These are phyloP conservation scores for Alauda arvensis DNA, from an alignment of 2,797 vertebrate genomes.

Conservation along the genomic window DNA sequence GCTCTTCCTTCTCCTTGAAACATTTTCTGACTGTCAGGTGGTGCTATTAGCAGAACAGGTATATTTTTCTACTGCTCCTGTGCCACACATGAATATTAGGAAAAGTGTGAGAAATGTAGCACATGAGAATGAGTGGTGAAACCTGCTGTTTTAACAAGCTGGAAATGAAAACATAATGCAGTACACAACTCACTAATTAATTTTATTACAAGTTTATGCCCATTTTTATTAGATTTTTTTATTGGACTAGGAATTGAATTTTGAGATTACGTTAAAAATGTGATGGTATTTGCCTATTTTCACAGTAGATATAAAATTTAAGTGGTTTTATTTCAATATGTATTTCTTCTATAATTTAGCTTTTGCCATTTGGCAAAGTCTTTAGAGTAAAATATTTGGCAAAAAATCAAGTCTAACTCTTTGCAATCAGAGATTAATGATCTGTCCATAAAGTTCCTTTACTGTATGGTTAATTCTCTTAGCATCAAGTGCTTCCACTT, in stretches of 20 bases:
- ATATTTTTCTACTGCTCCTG: background rate
- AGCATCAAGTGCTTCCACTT: constrained; percentile 37
- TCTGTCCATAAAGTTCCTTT: constrained; percentile 41
- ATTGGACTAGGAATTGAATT: constrained; percentile 31
- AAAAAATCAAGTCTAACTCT: constrained; percentile 30
- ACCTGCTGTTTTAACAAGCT: constrained; percentile 37
- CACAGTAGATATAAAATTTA: constrained; percentile 42
- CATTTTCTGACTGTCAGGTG: background rate
- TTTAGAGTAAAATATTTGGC: constrained; percentile 38
- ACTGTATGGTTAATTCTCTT: constrained; percentile 17
- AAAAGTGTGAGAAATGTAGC: constrained; percentile 5
- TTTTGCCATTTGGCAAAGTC: constrained; percentile 35
- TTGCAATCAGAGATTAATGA: constrained; percentile 44
- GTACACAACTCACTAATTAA: constrained; percentile 35
- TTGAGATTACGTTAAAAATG: constrained; percentile 30
- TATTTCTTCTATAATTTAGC: constrained; percentile 12
- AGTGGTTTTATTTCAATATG: constrained; percentile 31
- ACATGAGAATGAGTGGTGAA: background rate
- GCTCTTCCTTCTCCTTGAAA: background rate
- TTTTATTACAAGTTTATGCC: constrained; percentile 28
- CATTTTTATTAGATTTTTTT: constrained; percentile 37
- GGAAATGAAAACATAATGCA: constrained; percentile 35
- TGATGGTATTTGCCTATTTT: constrained; percentile 24
- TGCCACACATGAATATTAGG: background rate
- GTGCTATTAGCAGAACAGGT: background rate